Conservation (phyloP, 2,888 invertebrate species). For the Xestia rhomboidea region DNA sequence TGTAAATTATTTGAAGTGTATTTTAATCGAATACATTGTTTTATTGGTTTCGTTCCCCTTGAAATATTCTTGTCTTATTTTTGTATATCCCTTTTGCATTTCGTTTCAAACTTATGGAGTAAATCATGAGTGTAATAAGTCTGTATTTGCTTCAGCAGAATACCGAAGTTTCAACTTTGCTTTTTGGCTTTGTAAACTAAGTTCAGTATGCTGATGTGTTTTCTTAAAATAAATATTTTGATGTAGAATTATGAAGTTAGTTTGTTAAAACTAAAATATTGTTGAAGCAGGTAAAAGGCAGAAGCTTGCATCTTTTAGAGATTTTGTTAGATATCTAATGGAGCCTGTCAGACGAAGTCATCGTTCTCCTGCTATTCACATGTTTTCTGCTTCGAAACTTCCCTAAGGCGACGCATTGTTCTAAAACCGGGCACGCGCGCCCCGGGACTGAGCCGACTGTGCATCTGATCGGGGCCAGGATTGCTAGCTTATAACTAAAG, state of each 20-base stretch:
- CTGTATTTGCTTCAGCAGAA: conserved; percentile 32
- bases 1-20: conserved; percentile 55
- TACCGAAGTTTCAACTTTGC: conserved; percentile 39
- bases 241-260: conserved; percentile 12
- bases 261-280: conserved; percentile 22
- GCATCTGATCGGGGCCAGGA: too few relatives aligned
- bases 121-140: conserved; percentile 49
- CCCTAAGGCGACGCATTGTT: too few relatives aligned
- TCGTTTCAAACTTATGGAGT: conserved; percentile 27
- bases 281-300: background rate
- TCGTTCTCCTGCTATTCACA: too few relatives aligned
- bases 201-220: conserved; percentile 23
- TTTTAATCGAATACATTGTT: conserved; percentile 66
- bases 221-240: conserved; percentile 30
- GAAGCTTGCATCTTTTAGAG: background rate
- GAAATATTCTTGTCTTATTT: conserved; percentile 21
- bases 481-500: too few relatives aligned
- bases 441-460: too few relatives aligned
- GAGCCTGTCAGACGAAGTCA: background rate
- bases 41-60: conserved; percentile 62
- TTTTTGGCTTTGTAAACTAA: conserved; percentile 42
- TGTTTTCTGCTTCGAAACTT: too few relatives aligned
- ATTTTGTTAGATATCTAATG: background rate
- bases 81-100: conserved; percentile 14
- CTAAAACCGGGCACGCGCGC: too few relatives aligned